These are phyloP conservation scores for Drymodes brunneopygia DNA, from an alignment of 2,113 vertebrate genomes.

Conservation along the genomic window DNA sequence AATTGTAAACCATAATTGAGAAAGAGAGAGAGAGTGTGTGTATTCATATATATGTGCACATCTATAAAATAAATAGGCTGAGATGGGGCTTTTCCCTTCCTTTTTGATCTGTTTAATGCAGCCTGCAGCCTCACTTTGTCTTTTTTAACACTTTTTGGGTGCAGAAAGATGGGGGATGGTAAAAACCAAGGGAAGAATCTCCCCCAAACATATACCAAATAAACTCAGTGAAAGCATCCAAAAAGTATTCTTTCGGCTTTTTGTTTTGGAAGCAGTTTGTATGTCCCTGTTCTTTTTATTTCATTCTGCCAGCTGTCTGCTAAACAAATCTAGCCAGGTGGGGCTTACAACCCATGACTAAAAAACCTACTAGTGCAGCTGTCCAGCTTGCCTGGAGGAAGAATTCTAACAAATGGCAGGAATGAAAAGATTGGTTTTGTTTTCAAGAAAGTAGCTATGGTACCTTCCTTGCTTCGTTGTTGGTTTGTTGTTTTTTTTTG, in stretches of 20 bases:
- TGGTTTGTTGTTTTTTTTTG: neutral
- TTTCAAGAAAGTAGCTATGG: constrained; percentile 80
- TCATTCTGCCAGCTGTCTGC: constrained; percentile 86
- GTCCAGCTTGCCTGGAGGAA: constrained; percentile 84
- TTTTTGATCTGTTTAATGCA: constrained; percentile 42
- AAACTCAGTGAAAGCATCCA: constrained; percentile 68
- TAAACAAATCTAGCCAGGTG: constrained; percentile 87
- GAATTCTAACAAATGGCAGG: constrained; percentile 83
- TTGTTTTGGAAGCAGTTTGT: constrained; percentile 78
- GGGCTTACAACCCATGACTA: constrained; percentile 85
- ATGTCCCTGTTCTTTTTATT: constrained; percentile 79
- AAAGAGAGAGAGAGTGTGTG: neutral
- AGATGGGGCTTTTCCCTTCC: constrained; percentile 9
- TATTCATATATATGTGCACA: neutral
- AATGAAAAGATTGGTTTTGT: constrained; percentile 78
- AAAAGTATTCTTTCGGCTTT: constrained; percentile 75
- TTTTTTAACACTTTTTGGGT: neutral
- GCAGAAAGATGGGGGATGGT: neutral
- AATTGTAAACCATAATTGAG: constrained; percentile 72
- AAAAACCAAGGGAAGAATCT: constrained; percentile 9
- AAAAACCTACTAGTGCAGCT: constrained; percentile 84
- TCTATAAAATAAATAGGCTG: constrained; percentile 42
- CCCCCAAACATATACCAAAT: neutral
- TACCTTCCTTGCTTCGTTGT: constrained; percentile 67
- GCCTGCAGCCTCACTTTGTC: neutral